Conservation (phyloP, 2,113 vertebrate species). For the human region GRCh38 chr7:107184001-107184500, state of each 20-base stretch:
- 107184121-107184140: conserved; percentile 42
- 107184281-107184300: neutral
- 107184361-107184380: neutral
- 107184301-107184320: neutral
- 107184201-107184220: neutral
- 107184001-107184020: neutral
- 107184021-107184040: conserved; percentile 26
- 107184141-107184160: neutral
- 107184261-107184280: neutral
- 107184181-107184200: conserved; percentile 8
- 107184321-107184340: neutral
- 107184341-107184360: conserved; percentile 27
- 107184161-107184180: neutral
- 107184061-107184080: neutral
- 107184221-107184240: conserved; percentile 6
- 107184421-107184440: neutral
- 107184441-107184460: conserved; percentile 2
- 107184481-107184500: neutral
- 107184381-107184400: neutral
- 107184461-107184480: neutral
- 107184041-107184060: neutral
- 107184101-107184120: neutral
- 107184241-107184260: conserved; percentile 13
- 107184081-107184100: too few relatives aligned
- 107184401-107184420: neutral